Evolutionary conservation across 2,797 vertebrate genomes (phyloP).

Genomic region (Leuciscus waleckii): DNA sequence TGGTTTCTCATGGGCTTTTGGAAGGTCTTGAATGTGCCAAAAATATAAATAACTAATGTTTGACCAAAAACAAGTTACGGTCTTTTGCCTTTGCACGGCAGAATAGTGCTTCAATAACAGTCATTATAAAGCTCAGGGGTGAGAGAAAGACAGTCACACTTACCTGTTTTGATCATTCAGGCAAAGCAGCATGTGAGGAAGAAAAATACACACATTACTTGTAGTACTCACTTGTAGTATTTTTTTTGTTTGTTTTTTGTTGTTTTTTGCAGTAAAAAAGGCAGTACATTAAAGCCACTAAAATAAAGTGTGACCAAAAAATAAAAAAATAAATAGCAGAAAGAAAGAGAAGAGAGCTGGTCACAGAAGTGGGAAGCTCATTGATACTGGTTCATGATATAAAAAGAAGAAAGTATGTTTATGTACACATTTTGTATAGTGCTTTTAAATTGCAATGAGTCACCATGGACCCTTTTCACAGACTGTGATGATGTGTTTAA

Average conservation of each 20-base stretch:
- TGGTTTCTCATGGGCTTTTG: too few species aligned
- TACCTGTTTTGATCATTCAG: conserved; percentile 37
- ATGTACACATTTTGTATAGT: neutral
- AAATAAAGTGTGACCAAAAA: neutral
- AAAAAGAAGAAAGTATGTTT: neutral
- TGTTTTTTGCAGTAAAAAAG: neutral
- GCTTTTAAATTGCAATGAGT: neutral
- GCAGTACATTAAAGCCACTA: neutral
- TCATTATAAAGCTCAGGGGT: neutral
- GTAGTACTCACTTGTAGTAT: neutral
- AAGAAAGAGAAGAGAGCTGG: neutral
- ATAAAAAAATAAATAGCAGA: neutral
- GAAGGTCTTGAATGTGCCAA: too few species aligned
- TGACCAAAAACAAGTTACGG: too few species aligned
- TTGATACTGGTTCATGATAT: neutral
- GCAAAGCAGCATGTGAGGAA: conserved; percentile 23
- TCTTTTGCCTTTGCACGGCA: too few species aligned
- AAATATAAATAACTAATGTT: too few species aligned
- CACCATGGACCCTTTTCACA: neutral
- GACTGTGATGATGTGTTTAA: neutral
- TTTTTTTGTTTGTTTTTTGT: neutral
- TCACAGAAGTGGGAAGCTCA: neutral
- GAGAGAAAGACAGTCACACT: conserved; percentile 13
- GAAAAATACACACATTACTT: neutral
- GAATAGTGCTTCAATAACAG: neutral